Evolutionary conservation across 1,140 invertebrate genomes (phyloP), one percentile per base, ranked within the genome.

Genomic region (Caenorhabditis briggsae): DNA sequence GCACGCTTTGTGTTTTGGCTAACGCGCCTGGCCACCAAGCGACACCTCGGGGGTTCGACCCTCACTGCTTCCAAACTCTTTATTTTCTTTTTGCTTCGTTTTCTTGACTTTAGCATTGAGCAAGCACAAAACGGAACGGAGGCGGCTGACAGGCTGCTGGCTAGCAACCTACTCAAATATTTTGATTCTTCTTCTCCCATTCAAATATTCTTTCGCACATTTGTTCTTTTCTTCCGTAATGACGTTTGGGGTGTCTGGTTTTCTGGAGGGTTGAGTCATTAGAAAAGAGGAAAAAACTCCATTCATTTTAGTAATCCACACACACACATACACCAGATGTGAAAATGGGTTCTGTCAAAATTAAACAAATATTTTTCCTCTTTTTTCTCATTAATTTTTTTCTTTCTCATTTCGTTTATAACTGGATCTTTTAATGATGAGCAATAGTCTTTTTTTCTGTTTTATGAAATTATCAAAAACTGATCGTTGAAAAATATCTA

Each of bases 291-390:
- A 46, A 14, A 18, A 11, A n/a, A 70, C 18, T 46, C 23, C 64
- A 46, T 70, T 46, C 64, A 70, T 70, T 61, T 70, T 12, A 23
- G 23, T 33, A 64, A 33, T n/a, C 8, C 16, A 53, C 50, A 53
- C 9, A 53, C 16, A 53, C 12, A 14, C 11, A 53, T 53, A 11
- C 50, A 53, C 50, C 50, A 53, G 50, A 53, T 53, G 50, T 11
- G 50, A 11, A 53, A 14, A 14, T 53, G 11, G 12, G 11, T 61
- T 25, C 14, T 25, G 11, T 61, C n/a, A 20, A 70, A 70, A 70
- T 70, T 70, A 70, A 70, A 70, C 64, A 70, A 70, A 70, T 70
- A 70, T 70, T 46, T 70, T 70, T 58, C 56, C 5, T n/a, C n/a
- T 20, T 58, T 8, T 58, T 58, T 58, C 14, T n/a, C 9, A 16